These are phyloP conservation scores for Pocillopora verrucosa DNA, from an alignment of 64 coral and sea anemone species.

Conservation along the genomic window DNA sequence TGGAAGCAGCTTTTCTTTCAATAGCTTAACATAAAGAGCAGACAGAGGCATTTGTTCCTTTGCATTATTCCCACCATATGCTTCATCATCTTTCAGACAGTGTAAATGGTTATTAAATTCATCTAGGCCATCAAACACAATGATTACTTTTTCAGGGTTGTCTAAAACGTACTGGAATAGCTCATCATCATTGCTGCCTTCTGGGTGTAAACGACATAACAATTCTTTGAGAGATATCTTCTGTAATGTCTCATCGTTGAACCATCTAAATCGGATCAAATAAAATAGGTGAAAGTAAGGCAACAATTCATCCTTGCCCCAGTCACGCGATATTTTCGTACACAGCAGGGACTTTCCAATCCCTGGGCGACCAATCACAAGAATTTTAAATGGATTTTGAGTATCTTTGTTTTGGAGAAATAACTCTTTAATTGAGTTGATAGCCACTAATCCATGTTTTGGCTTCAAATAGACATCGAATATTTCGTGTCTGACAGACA, in stretches of 20 bases:
- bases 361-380: constrained; percentile 35
- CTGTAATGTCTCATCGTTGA: not conserved
- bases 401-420: constrained; percentile 21
- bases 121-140: constrained; percentile 61
- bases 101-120: constrained; percentile 29
- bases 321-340: constrained; percentile 11
- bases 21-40: constrained; percentile 3
- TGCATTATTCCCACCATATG: not conserved
- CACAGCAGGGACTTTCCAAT: constrained; percentile 47
- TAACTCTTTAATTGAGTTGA: not conserved
- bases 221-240: constrained; percentile 17
- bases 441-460: not conserved
- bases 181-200: not conserved
- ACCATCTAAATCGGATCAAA: constrained; percentile 28
- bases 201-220: not conserved
- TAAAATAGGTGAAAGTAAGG: not conserved
- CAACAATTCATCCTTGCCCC: not conserved
- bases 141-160: constrained; percentile 14
- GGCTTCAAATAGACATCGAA: constrained; percentile 15
- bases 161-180: not conserved
- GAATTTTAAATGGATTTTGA: constrained; percentile 17
- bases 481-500: not conserved
- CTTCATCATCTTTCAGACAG: not conserved
- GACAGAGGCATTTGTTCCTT: not conserved
- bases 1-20: not conserved